Conservation (phyloP, 2,113 vertebrate genomes). For the cat (Felis catus) region DNA sequence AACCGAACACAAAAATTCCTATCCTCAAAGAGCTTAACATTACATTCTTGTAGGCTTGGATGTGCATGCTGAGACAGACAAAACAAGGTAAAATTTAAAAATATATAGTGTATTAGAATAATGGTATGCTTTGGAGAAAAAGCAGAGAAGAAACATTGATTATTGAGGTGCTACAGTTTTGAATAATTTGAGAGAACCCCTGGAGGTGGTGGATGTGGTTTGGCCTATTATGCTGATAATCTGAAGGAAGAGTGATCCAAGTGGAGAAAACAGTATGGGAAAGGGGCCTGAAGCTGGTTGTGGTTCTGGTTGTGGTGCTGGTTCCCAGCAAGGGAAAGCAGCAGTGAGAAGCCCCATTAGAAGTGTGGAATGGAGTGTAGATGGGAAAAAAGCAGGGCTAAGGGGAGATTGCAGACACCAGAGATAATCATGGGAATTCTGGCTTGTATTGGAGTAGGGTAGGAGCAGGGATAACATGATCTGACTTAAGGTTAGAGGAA, state of each 20-base stretch:
- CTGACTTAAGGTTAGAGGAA: neutral
- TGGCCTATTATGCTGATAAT: neutral
- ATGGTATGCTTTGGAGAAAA: neutral
- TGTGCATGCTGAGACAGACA: neutral
- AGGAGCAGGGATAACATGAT: neutral
- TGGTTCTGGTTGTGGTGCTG: too few relatives aligned
- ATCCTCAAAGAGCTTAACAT: neutral
- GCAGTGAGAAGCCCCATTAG: neutral
- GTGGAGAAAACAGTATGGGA: neutral
- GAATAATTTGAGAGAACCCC: neutral
- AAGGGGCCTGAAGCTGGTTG: neutral
- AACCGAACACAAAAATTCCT: slow-evolving; percentile 10
- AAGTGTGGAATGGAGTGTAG: neutral
- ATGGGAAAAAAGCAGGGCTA: neutral
- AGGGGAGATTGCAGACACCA: neutral
- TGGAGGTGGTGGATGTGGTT: neutral
- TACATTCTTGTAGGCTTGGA: neutral
- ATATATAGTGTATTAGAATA: neutral
- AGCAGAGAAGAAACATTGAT: neutral
- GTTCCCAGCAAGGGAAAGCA: neutral
- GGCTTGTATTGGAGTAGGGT: neutral
- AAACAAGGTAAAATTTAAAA: neutral
- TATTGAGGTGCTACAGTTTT: neutral
- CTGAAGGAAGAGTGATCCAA: neutral
- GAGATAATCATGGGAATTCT: neutral